phyloP scores from a whole-genome alignment of 2,797 vertebrate species.

The Silurus lanzhouensis region DNA sequence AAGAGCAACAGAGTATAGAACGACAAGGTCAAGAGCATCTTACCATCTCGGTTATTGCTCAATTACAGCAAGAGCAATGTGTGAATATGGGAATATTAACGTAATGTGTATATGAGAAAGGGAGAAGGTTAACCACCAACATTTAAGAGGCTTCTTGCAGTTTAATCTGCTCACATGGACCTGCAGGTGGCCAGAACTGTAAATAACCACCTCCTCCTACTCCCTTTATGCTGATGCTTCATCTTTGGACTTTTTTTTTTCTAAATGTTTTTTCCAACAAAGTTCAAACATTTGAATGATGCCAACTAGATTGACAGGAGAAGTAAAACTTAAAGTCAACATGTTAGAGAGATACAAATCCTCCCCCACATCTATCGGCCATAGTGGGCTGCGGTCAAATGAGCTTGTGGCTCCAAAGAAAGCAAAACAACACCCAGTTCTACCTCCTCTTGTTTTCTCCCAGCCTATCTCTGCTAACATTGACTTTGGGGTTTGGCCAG shows the following conservation, averaged over 20 bases:
- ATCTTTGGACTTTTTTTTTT: slow-evolving; percentile 12
- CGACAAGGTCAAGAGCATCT: slow-evolving; percentile 32
- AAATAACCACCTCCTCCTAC: background rate
- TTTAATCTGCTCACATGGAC: slow-evolving; percentile 5
- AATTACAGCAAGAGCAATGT: background rate
- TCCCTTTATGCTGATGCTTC: background rate
- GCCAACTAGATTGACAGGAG: slow-evolving; percentile 38
- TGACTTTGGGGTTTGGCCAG: slow-evolving; percentile 55
- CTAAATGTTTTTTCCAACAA: background rate
- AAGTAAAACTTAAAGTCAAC: slow-evolving; percentile 40
- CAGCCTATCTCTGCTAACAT: slow-evolving; percentile 50
- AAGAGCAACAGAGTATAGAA: slow-evolving; percentile 29
- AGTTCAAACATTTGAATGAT: slow-evolving; percentile 33
- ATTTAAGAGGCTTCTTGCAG: slow-evolving; percentile 12
- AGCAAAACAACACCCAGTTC: slow-evolving; percentile 53
- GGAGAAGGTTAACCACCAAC: slow-evolving; percentile 8
- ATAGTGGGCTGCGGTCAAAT: slow-evolving; percentile 25
- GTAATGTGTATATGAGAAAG: background rate
- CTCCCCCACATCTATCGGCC: slow-evolving; percentile 19
- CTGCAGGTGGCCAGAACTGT: slow-evolving; percentile 29
- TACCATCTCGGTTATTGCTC: slow-evolving; percentile 3
- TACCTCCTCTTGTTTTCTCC: slow-evolving; percentile 46
- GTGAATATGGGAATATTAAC: background rate
- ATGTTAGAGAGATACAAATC: slow-evolving; percentile 25
- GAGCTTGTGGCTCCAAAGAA: slow-evolving; percentile 44